Evolutionary conservation across 2,888 invertebrate species (phyloP).

Genomic region (Apotomis capreana): DNA sequence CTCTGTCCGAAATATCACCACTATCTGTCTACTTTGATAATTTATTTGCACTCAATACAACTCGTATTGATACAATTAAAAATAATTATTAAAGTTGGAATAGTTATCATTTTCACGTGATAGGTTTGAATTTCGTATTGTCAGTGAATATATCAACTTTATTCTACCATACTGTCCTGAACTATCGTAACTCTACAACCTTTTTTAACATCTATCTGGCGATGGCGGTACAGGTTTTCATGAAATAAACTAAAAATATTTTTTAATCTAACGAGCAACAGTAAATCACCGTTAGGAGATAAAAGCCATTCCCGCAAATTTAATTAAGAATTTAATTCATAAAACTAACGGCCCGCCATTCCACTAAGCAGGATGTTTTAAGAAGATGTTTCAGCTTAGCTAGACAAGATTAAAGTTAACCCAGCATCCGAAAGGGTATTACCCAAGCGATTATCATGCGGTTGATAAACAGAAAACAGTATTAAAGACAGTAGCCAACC

Average conservation of each 20-base stretch:
- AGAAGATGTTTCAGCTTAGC: conserved; percentile 27
- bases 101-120: too few relatives aligned
- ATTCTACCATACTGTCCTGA: too few relatives aligned
- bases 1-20: too few relatives aligned
- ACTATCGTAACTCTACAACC: too few relatives aligned
- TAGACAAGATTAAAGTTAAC: conserved; percentile 38
- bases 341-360: conserved; percentile 22
- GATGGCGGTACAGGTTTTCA: not conserved
- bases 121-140: too few relatives aligned
- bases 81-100: too few relatives aligned
- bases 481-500: conserved; percentile 38
- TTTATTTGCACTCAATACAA: too few relatives aligned
- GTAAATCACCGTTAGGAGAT: conserved; percentile 35
- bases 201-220: not conserved
- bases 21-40: too few relatives aligned
- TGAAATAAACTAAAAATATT: conserved; percentile 5
- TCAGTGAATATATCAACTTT: too few relatives aligned
- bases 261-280: conserved; percentile 8
- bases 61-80: too few relatives aligned
- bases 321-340: conserved; percentile 32
- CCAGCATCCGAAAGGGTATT: conserved; percentile 36
- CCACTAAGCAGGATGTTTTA: conserved; percentile 32
- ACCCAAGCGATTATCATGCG: conserved; percentile 27
- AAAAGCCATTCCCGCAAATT: conserved; percentile 30
- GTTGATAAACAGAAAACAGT: conserved; percentile 36